Evolutionary conservation across 2,113 vertebrate species (phyloP).

Genomic region (Microcebus jonahi): DNA sequence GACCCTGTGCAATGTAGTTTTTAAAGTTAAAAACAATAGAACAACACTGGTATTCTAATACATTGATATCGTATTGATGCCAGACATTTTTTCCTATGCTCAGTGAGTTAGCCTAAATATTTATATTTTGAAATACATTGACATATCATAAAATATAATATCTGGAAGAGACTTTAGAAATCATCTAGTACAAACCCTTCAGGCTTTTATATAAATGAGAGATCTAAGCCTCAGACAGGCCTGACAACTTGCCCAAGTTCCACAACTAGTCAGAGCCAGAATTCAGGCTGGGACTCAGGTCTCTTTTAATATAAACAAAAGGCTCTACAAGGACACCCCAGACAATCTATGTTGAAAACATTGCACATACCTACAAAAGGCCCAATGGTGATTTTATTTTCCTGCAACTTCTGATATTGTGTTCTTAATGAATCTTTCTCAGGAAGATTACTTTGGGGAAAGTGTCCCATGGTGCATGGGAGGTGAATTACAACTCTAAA

Average conservation of each 20-base stretch:
- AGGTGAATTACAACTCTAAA: not conserved
- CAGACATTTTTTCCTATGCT: not conserved
- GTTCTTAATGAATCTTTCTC: conserved; percentile 73
- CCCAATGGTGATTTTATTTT: not conserved
- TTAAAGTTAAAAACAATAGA: conserved; percentile 25
- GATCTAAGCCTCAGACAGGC: not conserved
- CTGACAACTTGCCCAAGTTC: not conserved
- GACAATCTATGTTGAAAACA: not conserved
- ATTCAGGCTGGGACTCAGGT: not conserved
- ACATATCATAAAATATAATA: not conserved
- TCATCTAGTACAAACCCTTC: not conserved
- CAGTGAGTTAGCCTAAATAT: not conserved
- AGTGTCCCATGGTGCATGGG: not conserved
- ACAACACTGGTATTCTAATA: not conserved
- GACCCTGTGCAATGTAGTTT: not conserved
- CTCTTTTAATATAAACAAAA: not conserved
- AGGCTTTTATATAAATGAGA: not conserved
- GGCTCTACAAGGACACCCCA: not conserved
- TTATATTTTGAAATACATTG: not conserved
- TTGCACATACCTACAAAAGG: not conserved
- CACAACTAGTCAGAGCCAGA: not conserved
- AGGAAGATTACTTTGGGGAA: not conserved
- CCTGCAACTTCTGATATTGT: not conserved
- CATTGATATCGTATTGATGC: not conserved
- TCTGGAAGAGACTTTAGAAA: not conserved